Percentiles rank a stretch among this genome's conserved stretches.
Evolutionary conservation across 92 coral and sea anemone species (phyloP).

Genomic region (Diadumene lineata): DNA sequence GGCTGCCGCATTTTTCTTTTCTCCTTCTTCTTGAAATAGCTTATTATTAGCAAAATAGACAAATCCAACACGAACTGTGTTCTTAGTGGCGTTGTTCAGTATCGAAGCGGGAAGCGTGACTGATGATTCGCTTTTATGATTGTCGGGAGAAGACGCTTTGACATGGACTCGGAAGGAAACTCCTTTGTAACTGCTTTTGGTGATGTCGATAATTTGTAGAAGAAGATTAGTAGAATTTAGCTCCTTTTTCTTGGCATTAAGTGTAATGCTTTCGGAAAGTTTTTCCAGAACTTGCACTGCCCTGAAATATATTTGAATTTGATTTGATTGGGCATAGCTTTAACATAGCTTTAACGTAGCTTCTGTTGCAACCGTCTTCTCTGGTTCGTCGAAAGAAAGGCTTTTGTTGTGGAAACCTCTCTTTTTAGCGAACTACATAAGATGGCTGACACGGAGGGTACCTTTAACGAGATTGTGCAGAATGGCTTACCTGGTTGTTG

Average conservation of each 20-base stretch:
- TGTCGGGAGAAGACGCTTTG: background rate
- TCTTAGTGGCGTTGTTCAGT: background rate
- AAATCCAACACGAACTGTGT: constrained; percentile 49
- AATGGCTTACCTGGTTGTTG: constrained; percentile 77
- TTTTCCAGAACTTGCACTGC: constrained; percentile 58
- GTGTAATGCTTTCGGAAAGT: constrained; percentile 61
- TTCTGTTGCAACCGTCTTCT: background rate
- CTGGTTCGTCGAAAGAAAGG: too few relatives aligned
- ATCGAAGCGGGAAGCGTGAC: constrained; percentile 18
- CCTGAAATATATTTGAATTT: too few relatives aligned
- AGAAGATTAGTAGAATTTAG: constrained; percentile 52
- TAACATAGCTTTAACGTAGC: too few relatives aligned
- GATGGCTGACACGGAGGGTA: background rate
- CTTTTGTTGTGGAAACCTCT: too few relatives aligned
- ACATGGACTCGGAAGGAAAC: constrained; percentile 21
- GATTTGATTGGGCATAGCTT: too few relatives aligned
- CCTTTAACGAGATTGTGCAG: too few relatives aligned
- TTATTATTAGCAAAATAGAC: constrained; percentile 64
- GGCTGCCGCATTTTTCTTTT: background rate
- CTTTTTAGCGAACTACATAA: background rate
- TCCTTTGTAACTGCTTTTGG: constrained; percentile 52
- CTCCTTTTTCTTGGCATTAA: constrained; percentile 38
- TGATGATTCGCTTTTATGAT: background rate
- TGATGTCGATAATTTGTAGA: constrained; percentile 59
- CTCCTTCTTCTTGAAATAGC: constrained; percentile 52